A percentile compares a stretch with the other conserved stretches of the same genome.
Evolutionary conservation across 2,113 vertebrate species (phyloP).

Genomic region (Leucopternis melanops): DNA sequence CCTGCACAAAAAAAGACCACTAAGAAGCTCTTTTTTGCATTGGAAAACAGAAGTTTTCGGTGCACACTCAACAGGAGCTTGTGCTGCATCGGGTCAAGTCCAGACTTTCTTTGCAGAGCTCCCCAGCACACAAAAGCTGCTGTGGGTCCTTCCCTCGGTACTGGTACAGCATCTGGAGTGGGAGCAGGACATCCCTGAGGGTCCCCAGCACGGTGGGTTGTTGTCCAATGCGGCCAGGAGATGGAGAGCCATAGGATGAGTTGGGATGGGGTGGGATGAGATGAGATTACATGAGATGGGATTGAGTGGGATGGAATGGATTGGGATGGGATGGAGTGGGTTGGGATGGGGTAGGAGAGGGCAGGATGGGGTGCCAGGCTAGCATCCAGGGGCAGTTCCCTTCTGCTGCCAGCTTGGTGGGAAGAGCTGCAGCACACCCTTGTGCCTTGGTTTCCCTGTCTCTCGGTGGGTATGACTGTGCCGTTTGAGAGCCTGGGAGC

Average conservation of each 20-base stretch:
- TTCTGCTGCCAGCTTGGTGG: background rate
- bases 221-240: background rate
- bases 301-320: too few species aligned
- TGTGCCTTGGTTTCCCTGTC: background rate
- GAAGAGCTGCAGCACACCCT: background rate
- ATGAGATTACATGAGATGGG: too few species aligned
- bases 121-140: background rate
- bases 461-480: background rate
- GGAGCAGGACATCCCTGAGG: background rate
- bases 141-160: background rate
- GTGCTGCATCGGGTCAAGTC: fast-evolving
- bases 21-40: background rate
- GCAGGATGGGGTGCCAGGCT: background rate
- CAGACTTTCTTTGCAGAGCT: background rate
- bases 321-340: background rate
- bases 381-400: background rate
- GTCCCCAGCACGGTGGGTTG: background rate
- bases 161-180: background rate
- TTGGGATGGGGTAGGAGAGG: background rate
- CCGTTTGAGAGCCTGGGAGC: background rate
- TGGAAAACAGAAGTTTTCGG: background rate
- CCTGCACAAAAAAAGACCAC: background rate
- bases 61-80: background rate
- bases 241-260: background rate
- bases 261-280: too few species aligned